Base-by-base conservation (phyloP, 2,113 vertebrate species). In the Cheilinus undulatus region DNA sequence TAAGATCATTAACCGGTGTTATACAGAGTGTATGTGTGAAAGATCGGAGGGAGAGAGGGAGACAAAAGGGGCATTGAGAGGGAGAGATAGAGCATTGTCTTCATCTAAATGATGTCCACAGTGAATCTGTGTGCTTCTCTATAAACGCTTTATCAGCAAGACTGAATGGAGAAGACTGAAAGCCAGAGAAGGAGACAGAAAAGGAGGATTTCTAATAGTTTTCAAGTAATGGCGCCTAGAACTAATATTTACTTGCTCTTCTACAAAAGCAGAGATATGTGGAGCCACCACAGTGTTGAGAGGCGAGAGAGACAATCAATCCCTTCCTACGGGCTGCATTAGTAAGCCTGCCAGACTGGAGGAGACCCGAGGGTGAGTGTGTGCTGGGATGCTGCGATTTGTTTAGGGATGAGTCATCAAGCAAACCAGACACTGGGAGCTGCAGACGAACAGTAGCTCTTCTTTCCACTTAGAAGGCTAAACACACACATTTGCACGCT, bases 341-440 rank as follows among this genome's bases (percentile, higher is more conserved):
- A 69, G 19, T 22, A 34, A 32, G 49, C 48, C 20, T 59, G 68
- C 66, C 48, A 72, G 76, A 66, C 80, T 71, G 58, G 69, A 72
- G 52, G 57, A 66, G 64, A 78, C 60, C 54, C 7, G 42, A 71
- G 73, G 56, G 70, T 68, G 78, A n/a, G 1, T 54, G 71, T 34
- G 32, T 34, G 32, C 66, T 67, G 2, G 3, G 40, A 58, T 42
- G 61, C 67, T 54, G 74, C 61, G 81, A 72, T 81, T 81, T 80
- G 64, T 86, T 77, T 36, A 70, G 27, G 20, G 62, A 69, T 86
- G 84, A 85, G 71, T 90, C 87, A 89, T 80, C 68, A 20, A 49
- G 70, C 76, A 58, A 69, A 71, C 32, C 85, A 86, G 82, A 84
- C 80, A 27, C 58, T 66, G 63, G 20, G 20, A 75, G 45, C 15